Conservation (phyloP, 2,113 vertebrate genomes). For the Rhipidura dahli region DNA sequence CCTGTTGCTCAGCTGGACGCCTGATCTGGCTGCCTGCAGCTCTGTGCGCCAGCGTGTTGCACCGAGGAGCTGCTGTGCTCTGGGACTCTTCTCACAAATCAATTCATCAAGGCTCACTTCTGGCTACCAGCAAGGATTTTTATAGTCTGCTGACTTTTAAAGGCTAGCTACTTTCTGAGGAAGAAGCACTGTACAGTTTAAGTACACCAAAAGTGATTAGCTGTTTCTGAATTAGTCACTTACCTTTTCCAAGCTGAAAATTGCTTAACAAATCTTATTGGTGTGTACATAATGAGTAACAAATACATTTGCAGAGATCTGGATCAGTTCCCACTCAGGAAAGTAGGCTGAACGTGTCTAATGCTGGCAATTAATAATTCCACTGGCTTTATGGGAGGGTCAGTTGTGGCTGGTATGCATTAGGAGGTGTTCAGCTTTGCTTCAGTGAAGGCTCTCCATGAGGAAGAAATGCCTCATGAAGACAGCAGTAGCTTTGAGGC, state of each 20-base stretch:
- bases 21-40: neutral
- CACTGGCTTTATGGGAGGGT: neutral
- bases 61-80: neutral
- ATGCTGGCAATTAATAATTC: slow-evolving; percentile 5
- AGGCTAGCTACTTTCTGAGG: neutral
- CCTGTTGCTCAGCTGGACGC: neutral
- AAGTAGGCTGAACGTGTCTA: neutral
- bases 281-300: slow-evolving; percentile 19
- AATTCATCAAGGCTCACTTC: neutral
- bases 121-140: neutral
- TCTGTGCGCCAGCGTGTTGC: neutral
- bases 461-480: neutral
- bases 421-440: neutral
- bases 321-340: neutral
- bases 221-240: neutral
- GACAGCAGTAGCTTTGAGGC: neutral
- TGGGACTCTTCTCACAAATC: neutral
- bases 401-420: neutral
- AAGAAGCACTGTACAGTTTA: neutral
- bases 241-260: neutral
- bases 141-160: neutral
- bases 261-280: slow-evolving; percentile 6
- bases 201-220: neutral
- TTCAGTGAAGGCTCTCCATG: neutral
- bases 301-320: slow-evolving; percentile 25